Conservation (phyloP, 2,113 vertebrate species). For the Larimichthys crocea region DNA sequence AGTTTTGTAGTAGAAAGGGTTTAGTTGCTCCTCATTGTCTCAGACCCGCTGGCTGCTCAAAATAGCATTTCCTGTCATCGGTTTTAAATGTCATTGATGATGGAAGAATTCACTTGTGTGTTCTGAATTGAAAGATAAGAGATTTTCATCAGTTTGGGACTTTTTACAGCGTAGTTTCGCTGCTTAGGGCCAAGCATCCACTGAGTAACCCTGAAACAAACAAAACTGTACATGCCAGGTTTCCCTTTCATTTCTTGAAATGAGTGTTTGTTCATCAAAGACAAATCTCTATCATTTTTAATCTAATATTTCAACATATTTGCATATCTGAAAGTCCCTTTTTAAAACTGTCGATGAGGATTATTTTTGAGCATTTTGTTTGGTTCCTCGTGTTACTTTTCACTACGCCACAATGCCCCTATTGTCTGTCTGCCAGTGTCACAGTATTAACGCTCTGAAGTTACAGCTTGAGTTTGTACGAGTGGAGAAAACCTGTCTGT, state of each 20-base stretch:
- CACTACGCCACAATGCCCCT: neutral
- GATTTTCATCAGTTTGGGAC: neutral
- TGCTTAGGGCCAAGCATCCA: neutral
- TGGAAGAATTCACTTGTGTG: neutral
- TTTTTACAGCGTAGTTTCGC: neutral
- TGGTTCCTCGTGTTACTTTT: neutral
- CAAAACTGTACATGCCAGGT: too few species aligned
- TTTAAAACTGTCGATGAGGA: neutral
- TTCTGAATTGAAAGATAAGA: neutral
- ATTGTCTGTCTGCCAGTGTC: neutral
- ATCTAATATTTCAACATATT: too few species aligned
- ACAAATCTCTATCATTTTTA: too few species aligned
- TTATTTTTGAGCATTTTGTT: neutral
- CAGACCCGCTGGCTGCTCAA: neutral
- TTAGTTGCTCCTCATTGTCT: neutral
- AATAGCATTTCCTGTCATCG: slow-evolving; percentile 25
- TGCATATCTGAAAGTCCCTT: too few species aligned
- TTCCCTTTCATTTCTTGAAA: neutral
- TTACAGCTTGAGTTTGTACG: neutral
- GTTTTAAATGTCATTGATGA: neutral
- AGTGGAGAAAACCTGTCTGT: neutral
- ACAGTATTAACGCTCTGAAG: neutral
- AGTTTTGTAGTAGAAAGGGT: neutral
- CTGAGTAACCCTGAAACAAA: neutral
- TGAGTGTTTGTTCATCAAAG: neutral